Percentiles rank a stretch among this genome's conserved stretches.
phyloP scores from a whole-genome alignment of 2,113 vertebrate species.

The Quiscalus mexicanus region DNA sequence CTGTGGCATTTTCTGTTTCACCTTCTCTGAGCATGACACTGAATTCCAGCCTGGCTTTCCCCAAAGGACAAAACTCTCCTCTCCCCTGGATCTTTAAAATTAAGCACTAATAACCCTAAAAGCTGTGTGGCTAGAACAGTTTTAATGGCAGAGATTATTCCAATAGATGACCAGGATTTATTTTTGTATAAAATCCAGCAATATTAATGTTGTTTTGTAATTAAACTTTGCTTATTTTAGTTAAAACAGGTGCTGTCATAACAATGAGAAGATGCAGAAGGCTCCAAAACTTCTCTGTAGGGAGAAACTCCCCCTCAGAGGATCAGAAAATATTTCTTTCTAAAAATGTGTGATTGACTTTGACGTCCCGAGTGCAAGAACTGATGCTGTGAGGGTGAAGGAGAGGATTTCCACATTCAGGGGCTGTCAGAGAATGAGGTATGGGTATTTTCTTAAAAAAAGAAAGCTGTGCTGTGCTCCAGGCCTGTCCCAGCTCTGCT shows the following conservation, averaged over 20 bases:
- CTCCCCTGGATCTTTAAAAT: not conserved
- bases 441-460: not conserved
- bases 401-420: not conserved
- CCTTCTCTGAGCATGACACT: accelerated
- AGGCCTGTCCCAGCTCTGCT: not conserved
- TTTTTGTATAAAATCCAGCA: not conserved
- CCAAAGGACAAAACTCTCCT: not conserved
- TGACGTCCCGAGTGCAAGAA: not conserved
- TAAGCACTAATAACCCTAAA: not conserved
- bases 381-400: not conserved
- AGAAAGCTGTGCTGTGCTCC: not conserved
- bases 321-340: not conserved
- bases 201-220: not conserved
- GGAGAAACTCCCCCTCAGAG: not conserved
- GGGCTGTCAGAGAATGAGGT: not conserved
- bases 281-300: not conserved
- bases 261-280: not conserved
- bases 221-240: not conserved
- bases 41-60: not conserved
- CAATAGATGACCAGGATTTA: not conserved
- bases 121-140: not conserved
- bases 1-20: accelerated
- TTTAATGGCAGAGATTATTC: not conserved
- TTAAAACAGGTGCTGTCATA: not conserved
- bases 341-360: not conserved